A percentile compares a stretch with the other conserved stretches of the same genome.
Conservation (phyloP, 2,113 vertebrate species). For the Aegotheles bennettii region DNA sequence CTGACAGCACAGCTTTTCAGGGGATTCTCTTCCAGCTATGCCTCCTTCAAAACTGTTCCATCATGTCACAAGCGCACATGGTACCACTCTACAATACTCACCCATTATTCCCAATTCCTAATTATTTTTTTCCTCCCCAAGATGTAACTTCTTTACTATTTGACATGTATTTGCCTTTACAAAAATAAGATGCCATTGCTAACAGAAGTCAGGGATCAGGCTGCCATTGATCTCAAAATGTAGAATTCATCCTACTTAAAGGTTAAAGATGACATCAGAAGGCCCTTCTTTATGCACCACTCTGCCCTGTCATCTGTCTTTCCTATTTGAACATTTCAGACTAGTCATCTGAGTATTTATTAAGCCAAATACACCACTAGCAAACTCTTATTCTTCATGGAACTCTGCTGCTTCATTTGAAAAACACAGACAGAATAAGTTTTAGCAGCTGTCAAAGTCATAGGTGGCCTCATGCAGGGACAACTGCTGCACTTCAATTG, state of each 20-base stretch:
- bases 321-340: background rate
- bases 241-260: background rate
- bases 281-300: background rate
- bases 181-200: background rate
- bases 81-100: background rate
- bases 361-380: background rate
- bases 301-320: background rate
- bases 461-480: rapidly evolving
- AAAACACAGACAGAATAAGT: background rate
- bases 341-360: background rate
- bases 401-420: background rate
- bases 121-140: rapidly evolving
- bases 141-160: background rate
- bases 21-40: background rate
- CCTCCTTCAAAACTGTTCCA: background rate
- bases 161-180: background rate
- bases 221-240: background rate
- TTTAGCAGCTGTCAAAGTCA: background rate
- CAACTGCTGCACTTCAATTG: background rate
- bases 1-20: background rate
- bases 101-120: background rate
- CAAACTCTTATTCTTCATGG: background rate
- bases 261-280: background rate
- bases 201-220: background rate
- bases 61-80: background rate